A percentile compares a stretch with the other conserved stretches of the same genome.
Evolutionary conservation across 1,140 invertebrate species (phyloP).

Genomic region (Wasmannia auropunctata): DNA sequence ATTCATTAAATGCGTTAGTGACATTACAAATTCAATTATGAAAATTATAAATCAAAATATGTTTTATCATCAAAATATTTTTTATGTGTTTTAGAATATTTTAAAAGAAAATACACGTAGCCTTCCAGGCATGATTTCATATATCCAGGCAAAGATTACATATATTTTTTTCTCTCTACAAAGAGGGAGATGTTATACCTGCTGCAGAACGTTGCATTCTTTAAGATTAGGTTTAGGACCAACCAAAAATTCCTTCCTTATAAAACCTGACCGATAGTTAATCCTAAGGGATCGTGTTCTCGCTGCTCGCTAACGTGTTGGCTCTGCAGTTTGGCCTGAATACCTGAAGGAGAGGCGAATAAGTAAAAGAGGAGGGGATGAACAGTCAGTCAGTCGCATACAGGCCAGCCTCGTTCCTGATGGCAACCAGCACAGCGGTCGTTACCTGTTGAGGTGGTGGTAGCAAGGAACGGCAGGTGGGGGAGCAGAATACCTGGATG

Average conservation of each 20-base stretch:
- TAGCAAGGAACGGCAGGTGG: slow-evolving; percentile 64
- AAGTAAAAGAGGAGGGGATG: slow-evolving; percentile 47
- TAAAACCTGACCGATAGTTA: not conserved
- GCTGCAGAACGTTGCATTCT: not conserved
- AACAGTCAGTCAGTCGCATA: slow-evolving; percentile 68
- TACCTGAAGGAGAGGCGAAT: slow-evolving; percentile 58
- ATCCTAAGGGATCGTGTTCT: slow-evolving; percentile 26
- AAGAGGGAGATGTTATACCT: not conserved
- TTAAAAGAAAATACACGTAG: not conserved
- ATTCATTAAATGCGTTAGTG: not conserved
- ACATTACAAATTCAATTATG: not conserved
- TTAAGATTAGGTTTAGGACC: not conserved
- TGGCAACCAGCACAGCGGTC: slow-evolving; percentile 70
- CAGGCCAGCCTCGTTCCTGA: slow-evolving; percentile 69
- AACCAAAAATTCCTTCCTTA: not conserved
- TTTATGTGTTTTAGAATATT: not conserved
- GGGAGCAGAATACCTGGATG: slow-evolving; percentile 79
- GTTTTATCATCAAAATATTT: no score
- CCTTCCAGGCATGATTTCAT: not conserved
- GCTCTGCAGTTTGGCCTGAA: slow-evolving; percentile 69
- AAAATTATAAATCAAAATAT: not conserved
- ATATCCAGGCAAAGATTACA: not conserved
- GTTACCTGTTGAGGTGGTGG: slow-evolving; percentile 66
- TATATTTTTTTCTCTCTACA: not conserved
- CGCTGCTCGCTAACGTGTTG: not conserved